phyloP scores from a whole-genome alignment of 2,797 vertebrate genomes.

The Rhinogobio ventralis region DNA sequence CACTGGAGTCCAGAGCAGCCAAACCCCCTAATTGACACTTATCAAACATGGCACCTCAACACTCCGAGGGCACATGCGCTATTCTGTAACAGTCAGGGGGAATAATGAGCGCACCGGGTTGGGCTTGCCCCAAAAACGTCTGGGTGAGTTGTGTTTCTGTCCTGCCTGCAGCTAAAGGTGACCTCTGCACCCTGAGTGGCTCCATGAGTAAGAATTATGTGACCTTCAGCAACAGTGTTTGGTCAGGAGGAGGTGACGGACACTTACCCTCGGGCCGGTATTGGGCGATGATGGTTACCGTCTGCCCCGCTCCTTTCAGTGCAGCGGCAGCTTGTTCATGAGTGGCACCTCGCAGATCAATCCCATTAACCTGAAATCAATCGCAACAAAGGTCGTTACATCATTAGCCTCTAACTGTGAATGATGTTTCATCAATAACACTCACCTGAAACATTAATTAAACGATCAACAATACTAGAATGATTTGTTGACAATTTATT shows the following conservation, averaged over 20 bases:
- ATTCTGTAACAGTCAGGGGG: slow-evolving; percentile 30
- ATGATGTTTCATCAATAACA: neutral
- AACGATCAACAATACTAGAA: neutral
- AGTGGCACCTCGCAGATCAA: slow-evolving; percentile 92
- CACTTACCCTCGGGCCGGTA: slow-evolving; percentile 96
- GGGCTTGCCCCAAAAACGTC: slow-evolving; percentile 47
- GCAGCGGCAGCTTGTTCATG: slow-evolving; percentile 96
- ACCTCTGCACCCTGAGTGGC: slow-evolving; percentile 41
- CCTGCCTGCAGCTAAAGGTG: slow-evolving; percentile 45
- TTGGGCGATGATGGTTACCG: slow-evolving; percentile 94
- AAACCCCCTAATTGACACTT: slow-evolving; percentile 56
- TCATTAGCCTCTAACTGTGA: neutral
- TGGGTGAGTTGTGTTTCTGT: slow-evolving; percentile 31
- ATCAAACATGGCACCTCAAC: slow-evolving; percentile 62
- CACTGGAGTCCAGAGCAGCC: slow-evolving; percentile 45
- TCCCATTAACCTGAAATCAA: slow-evolving; percentile 88
- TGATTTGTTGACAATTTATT: neutral
- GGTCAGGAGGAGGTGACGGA: slow-evolving; percentile 18
- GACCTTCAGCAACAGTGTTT: slow-evolving; percentile 24
- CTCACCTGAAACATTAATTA: neutral
- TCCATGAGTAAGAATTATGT: slow-evolving; percentile 20
- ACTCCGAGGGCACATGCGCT: slow-evolving; percentile 53
- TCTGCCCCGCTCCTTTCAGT: slow-evolving; percentile 94
- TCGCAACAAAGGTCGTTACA: neutral
- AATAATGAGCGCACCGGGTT: slow-evolving; percentile 6